Percentiles rank a stretch among this genome's conserved stretches.
phyloP scores from a whole-genome alignment of 2,888 invertebrate genomes.

The Agonum fuliginosum region DNA sequence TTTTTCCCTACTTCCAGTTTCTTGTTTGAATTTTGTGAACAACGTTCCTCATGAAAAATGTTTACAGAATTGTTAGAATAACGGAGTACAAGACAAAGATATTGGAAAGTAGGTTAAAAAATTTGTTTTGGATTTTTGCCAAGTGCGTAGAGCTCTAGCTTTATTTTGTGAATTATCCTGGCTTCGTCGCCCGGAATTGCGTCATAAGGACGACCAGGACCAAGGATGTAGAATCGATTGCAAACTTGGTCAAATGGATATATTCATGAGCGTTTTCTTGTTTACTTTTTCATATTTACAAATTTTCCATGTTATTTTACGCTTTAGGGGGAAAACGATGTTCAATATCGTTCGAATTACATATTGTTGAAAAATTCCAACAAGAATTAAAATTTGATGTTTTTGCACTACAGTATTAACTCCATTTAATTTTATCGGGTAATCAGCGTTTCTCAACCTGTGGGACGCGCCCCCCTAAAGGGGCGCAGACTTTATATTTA shows the following conservation, averaged over 20 bases:
- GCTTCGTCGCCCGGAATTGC: conserved; percentile 20
- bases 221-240: conserved; percentile 17
- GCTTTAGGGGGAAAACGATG: too few relatives aligned
- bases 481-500: too few relatives aligned
- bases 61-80: not conserved
- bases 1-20: not conserved
- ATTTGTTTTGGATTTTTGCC: conserved; percentile 40
- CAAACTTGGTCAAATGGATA: conserved; percentile 3
- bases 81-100: conserved; percentile 23
- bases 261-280: conserved; percentile 24
- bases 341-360: too few relatives aligned
- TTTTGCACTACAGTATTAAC: too few relatives aligned
- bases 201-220: conserved; percentile 18
- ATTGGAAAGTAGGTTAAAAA: conserved; percentile 19
- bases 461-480: too few relatives aligned
- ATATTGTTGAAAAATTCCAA: too few relatives aligned
- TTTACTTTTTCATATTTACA: conserved; percentile 24
- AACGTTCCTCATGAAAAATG: conserved; percentile 9
- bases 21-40: conserved; percentile 23
- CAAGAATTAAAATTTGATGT: too few relatives aligned
- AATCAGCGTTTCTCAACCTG: too few relatives aligned
- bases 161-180: conserved; percentile 28
- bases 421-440: too few relatives aligned
- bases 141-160: conserved; percentile 18
- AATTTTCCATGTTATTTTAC: too few relatives aligned